Evolutionary conservation across 2,797 vertebrate species (phyloP).

Genomic region (Parauchenoglanis ngamensis): DNA sequence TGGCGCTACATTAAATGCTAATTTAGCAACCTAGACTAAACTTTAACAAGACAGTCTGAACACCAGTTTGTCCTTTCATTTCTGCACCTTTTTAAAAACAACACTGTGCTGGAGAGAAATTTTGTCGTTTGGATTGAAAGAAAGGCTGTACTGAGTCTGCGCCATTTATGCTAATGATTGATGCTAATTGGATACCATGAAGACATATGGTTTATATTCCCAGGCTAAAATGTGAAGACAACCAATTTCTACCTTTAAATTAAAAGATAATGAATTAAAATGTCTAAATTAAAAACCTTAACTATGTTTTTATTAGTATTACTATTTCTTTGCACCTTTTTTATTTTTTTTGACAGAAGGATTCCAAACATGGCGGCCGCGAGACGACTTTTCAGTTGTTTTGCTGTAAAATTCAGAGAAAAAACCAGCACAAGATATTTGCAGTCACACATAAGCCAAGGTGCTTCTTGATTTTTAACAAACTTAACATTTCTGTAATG

Average conservation of each 20-base stretch:
- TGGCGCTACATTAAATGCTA: neutral
- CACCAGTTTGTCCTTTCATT: neutral
- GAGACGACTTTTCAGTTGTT: neutral
- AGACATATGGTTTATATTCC: neutral
- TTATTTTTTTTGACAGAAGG: neutral
- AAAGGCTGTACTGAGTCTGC: neutral
- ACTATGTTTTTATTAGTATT: neutral
- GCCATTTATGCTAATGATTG: neutral
- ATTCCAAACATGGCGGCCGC: neutral
- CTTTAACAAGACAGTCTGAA: neutral
- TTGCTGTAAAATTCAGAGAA: neutral
- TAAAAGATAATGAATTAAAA: neutral
- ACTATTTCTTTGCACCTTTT: neutral
- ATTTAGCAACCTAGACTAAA: neutral
- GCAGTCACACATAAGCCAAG: neutral
- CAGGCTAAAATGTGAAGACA: neutral
- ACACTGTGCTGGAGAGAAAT: neutral
- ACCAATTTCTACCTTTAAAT: neutral
- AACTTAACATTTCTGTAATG: too few species aligned
- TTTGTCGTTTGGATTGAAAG: neutral
- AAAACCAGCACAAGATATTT: neutral
- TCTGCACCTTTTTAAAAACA: neutral
- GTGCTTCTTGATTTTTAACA: neutral
- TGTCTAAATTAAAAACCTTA: neutral
- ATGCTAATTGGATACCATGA: neutral